Evolutionary conservation across 2,113 vertebrate species (phyloP).

Genomic region (Rhipidura dahli): DNA sequence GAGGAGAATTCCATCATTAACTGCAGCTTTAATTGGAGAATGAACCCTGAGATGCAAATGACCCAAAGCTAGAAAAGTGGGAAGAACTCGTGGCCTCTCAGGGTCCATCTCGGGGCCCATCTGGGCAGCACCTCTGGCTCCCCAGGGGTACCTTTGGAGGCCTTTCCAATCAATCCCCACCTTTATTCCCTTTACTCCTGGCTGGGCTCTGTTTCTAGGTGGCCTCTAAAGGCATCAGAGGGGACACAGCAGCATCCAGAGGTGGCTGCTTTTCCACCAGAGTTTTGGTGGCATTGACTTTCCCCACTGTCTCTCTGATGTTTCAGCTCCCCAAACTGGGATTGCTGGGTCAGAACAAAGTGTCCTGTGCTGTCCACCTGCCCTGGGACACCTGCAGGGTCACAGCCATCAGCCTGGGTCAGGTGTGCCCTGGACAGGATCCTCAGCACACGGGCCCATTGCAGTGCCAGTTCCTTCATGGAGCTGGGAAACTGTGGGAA

Average conservation of each 20-base stretch:
- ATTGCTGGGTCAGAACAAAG: rapidly evolving
- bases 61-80: too few relatives aligned
- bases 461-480: rapidly evolving
- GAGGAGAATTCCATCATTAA: too few relatives aligned
- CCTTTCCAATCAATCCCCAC: too few relatives aligned
- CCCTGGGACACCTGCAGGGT: neutral
- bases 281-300: neutral
- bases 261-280: neutral
- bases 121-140: too few relatives aligned
- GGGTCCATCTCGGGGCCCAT: too few relatives aligned
- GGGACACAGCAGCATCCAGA: neutral
- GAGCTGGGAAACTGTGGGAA: neutral
- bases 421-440: neutral
- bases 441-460: rapidly evolving
- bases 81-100: too few relatives aligned
- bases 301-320: rapidly evolving
- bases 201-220: too few relatives aligned
- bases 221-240: too few relatives aligned
- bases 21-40: too few relatives aligned
- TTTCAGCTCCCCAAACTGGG: neutral
- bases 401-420: neutral
- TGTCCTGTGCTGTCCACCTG: neutral
- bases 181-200: too few relatives aligned
- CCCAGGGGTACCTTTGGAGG: too few relatives aligned
- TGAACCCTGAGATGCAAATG: too few relatives aligned